Percentiles rank a stretch among this genome's conserved stretches.
These are phyloP conservation scores for Podilymbus podiceps DNA, from an alignment of 2,113 vertebrate genomes.

Conservation along the genomic window DNA sequence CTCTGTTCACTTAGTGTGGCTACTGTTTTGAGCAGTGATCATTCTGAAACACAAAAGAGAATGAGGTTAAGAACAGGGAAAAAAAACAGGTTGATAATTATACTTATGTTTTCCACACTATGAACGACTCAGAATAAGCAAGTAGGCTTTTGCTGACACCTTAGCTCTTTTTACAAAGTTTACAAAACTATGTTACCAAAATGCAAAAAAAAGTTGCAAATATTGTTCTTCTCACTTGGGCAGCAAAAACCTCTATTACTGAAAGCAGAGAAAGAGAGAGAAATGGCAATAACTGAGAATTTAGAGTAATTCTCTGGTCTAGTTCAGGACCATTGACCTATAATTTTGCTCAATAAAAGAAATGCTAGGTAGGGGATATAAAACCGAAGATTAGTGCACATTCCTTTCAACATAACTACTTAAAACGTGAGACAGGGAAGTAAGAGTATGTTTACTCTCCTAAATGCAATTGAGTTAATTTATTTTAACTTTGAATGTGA, in stretches of 20 bases:
- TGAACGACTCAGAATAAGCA: background rate
- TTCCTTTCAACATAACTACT: background rate
- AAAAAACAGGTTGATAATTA: background rate
- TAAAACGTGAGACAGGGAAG: background rate
- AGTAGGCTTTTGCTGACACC: background rate
- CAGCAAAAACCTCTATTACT: background rate
- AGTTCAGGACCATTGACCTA: conserved; percentile 39
- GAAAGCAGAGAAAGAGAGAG: background rate
- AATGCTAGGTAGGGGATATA: background rate
- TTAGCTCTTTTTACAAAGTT: background rate
- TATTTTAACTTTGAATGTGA: conserved; percentile 11
- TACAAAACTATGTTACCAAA: background rate
- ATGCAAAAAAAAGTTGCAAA: background rate
- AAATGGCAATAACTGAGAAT: background rate
- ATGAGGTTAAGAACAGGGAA: background rate
- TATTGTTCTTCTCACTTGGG: background rate
- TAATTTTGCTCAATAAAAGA: conserved; percentile 10
- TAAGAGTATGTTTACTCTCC: background rate
- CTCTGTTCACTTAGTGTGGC: background rate
- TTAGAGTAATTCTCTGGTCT: background rate
- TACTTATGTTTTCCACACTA: background rate
- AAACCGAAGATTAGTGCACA: background rate
- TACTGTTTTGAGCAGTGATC: conserved; percentile 4
- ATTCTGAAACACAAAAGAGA: conserved; percentile 35
- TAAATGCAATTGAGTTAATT: background rate